These are phyloP conservation scores for Eudemis profundana DNA, from an alignment of 2,888 invertebrate genomes.

Conservation along the genomic window DNA sequence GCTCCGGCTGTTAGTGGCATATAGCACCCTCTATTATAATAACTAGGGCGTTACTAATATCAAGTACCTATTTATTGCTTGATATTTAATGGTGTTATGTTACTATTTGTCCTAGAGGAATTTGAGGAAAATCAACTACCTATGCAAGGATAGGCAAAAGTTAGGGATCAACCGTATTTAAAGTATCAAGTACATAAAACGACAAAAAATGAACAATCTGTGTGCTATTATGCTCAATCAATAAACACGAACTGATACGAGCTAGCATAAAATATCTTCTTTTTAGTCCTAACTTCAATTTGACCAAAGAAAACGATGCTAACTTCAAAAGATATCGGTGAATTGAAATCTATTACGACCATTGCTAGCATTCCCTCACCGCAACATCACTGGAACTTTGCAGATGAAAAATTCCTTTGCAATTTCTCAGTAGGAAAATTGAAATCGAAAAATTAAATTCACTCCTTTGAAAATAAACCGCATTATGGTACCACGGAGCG, in stretches of 20 bases:
- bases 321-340: conserved; percentile 8
- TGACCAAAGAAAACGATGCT: neutral
- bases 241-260: neutral
- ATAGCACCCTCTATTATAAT: too few relatives aligned
- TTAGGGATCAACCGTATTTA: too few relatives aligned
- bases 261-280: neutral
- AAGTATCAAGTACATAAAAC: too few relatives aligned
- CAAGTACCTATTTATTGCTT: too few relatives aligned
- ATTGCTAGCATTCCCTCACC: conserved; percentile 13
- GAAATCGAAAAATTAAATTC: conserved; percentile 40
- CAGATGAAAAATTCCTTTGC: conserved; percentile 29
- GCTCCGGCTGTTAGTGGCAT: too few relatives aligned
- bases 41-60: too few relatives aligned
- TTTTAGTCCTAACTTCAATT: neutral
- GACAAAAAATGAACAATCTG: neutral
- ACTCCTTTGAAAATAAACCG: conserved; percentile 37
- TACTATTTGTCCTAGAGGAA: too few relatives aligned
- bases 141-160: too few relatives aligned
- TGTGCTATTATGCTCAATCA: neutral
- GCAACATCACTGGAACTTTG: conserved; percentile 18
- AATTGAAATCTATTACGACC: conserved; percentile 20
- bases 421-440: conserved; percentile 28
- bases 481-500: conserved; percentile 13
- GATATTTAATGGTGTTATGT: too few relatives aligned
- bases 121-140: too few relatives aligned